Percentiles rank a stretch among this genome's conserved stretches.
phyloP scores from a whole-genome alignment of 2,888 invertebrate genomes.

The Callyntrura guangdongensis region DNA sequence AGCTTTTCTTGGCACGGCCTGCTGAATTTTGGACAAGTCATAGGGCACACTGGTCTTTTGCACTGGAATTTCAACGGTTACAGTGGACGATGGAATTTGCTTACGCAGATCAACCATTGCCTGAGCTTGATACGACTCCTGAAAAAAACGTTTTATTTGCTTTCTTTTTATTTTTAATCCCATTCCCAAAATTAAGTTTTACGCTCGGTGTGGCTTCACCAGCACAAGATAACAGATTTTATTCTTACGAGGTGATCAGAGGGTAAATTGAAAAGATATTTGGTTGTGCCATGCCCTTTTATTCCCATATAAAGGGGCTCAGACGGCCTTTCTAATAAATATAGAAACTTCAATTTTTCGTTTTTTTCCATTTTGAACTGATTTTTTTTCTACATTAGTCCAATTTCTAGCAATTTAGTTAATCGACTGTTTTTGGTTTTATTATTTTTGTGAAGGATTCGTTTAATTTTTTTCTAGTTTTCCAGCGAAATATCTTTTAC shows the following conservation, averaged over 20 bases:
- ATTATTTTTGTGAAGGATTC: too few relatives aligned
- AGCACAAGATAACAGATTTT: too few relatives aligned
- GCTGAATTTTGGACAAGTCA: conserved; percentile 61
- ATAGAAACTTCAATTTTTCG: conserved; percentile 59
- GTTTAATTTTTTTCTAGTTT: too few relatives aligned
- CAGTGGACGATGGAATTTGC: conserved; percentile 43
- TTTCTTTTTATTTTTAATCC: neutral
- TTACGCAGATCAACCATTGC: conserved; percentile 67
- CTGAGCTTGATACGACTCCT: conserved; percentile 67
- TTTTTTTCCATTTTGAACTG: conserved; percentile 48
- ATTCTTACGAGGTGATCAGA: conserved; percentile 57
- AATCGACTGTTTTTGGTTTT: neutral
- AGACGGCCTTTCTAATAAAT: conserved; percentile 57
- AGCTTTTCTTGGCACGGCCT: conserved; percentile 36
- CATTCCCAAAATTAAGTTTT: neutral
- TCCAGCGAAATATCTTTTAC: too few relatives aligned
- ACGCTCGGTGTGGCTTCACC: neutral
- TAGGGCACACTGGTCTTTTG: conserved; percentile 48
- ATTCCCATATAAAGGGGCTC: conserved; percentile 62
- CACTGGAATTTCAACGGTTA: conserved; percentile 52
- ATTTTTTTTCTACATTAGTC: neutral
- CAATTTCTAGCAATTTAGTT: neutral
- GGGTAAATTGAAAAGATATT: conserved; percentile 69
- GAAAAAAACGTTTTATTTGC: neutral
- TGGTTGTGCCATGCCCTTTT: conserved; percentile 69